Evolutionary conservation across 2,113 vertebrate genomes (phyloP).

Genomic region (Aspiorhynchus laticeps): DNA sequence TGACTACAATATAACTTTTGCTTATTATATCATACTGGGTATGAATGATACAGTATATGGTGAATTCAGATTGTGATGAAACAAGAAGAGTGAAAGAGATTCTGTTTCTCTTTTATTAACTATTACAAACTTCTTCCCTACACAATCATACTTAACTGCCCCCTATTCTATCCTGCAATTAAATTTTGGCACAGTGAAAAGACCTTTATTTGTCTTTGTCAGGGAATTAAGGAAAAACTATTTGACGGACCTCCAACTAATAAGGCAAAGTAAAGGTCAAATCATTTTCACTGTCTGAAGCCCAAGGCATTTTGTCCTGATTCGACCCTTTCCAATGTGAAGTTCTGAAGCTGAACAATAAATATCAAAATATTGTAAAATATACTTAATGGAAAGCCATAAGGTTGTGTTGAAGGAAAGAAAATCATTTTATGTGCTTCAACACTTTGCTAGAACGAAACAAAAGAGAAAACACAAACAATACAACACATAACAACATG

Average conservation of each 20-base stretch:
- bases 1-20: neutral
- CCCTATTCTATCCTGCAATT: neutral
- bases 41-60: neutral
- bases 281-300: neutral
- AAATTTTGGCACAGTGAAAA: neutral
- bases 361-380: neutral
- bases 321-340: neutral
- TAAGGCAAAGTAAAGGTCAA: constrained; percentile 32
- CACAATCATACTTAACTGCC: neutral
- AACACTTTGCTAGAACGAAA: neutral
- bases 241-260: neutral
- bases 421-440: neutral
- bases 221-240: constrained; percentile 36
- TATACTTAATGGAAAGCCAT: neutral
- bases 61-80: neutral
- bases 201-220: constrained; percentile 19
- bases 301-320: neutral
- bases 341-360: neutral
- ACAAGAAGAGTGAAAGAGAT: neutral
- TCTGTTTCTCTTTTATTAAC: neutral
- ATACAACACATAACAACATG: neutral
- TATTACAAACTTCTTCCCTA: neutral
- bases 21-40: neutral
- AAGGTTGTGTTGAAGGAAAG: neutral
- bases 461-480: neutral